Conservation (phyloP, 2,797 vertebrate species). For the Brachymystax lenok region DNA sequence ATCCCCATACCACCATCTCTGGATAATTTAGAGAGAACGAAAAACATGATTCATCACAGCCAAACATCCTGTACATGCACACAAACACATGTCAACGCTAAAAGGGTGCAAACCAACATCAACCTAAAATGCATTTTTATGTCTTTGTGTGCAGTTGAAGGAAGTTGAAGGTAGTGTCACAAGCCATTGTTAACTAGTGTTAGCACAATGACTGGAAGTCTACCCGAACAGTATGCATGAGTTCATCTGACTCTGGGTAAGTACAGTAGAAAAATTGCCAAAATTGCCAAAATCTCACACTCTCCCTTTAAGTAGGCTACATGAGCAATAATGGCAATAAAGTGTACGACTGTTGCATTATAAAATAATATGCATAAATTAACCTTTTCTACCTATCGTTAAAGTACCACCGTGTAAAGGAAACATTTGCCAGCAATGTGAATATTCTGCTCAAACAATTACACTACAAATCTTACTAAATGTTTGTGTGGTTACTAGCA, state of each 20-base stretch:
- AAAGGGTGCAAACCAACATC: not conserved
- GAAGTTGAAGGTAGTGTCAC: too few species aligned
- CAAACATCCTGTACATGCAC: constrained; percentile 15
- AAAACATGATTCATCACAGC: not conserved
- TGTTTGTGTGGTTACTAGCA: constrained; percentile 43
- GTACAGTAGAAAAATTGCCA: too few species aligned
- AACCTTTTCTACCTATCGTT: too few species aligned
- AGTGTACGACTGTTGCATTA: not conserved
- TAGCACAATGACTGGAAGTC: too few species aligned
- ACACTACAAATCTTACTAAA: not conserved
- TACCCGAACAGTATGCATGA: too few species aligned
- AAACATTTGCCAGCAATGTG: not conserved
- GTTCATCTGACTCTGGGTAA: too few species aligned
- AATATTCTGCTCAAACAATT: not conserved
- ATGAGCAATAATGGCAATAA: not conserved
- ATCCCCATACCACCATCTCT: constrained; percentile 1
- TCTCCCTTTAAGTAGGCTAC: not conserved
- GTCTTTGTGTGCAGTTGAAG: too few species aligned
- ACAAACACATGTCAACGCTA: constrained; percentile 3
- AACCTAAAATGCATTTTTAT: not conserved
- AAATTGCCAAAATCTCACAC: too few species aligned
- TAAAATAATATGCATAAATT: not conserved
- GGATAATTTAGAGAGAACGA: too few species aligned
- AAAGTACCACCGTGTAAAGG: not conserved
- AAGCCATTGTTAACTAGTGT: too few species aligned